Evolutionary conservation across 2,797 vertebrate species (phyloP).

Genomic region (Graptemys geographica): DNA sequence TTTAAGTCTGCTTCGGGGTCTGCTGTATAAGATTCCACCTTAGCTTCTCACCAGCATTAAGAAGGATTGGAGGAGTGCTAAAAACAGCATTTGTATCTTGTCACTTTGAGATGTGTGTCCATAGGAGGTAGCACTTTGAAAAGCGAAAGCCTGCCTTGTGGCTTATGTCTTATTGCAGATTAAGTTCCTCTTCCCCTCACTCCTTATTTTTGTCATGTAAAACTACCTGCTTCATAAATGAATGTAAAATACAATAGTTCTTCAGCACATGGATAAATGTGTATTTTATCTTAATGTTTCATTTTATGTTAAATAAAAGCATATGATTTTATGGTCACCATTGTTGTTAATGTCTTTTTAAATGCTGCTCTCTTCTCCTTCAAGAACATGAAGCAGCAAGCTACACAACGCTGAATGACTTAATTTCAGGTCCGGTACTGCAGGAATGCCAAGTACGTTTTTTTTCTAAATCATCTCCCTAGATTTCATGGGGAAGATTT

Average conservation of each 20-base stretch:
- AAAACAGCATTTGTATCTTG: neutral
- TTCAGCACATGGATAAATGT: constrained; percentile 85
- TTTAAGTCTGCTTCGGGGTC: neutral
- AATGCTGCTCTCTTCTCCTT: neutral
- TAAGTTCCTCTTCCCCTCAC: constrained; percentile 61
- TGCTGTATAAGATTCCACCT: neutral
- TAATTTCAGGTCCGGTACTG: neutral
- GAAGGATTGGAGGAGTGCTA: neutral
- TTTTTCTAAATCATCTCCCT: rapidly evolving
- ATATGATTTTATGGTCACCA: constrained; percentile 16
- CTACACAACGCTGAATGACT: rapidly evolving
- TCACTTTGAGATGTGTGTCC: neutral
- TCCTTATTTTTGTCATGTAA: constrained; percentile 68
- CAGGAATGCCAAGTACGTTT: rapidly evolving
- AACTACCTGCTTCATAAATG: constrained; percentile 82
- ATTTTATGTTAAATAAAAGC: constrained; percentile 63
- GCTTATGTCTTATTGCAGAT: neutral
- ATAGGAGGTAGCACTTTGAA: constrained; percentile 29
- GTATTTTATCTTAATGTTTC: constrained; percentile 84
- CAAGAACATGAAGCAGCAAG: neutral
- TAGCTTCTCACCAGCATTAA: constrained; percentile 23
- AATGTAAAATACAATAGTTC: constrained; percentile 87
- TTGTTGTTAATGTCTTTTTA: neutral
- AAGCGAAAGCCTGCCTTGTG: constrained; percentile 46
- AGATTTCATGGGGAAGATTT: neutral